Conservation (phyloP, 2,797 vertebrate species). For the Poecile montanus region DNA sequence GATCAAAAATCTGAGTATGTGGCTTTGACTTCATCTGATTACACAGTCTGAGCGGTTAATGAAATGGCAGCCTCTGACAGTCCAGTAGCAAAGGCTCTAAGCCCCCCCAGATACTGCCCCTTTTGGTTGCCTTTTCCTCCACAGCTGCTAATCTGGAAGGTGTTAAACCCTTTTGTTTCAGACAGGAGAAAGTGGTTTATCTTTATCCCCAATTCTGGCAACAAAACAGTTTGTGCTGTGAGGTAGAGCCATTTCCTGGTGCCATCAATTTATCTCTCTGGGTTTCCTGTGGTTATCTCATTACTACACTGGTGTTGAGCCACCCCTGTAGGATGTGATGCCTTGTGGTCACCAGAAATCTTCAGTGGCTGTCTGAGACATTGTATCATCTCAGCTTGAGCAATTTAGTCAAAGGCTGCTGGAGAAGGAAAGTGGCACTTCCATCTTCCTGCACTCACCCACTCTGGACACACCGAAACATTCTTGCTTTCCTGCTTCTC, state of each 20-base stretch:
- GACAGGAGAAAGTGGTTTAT: constrained; percentile 21
- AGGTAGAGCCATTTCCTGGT: background rate
- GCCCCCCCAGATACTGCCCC: background rate
- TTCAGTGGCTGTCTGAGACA: background rate
- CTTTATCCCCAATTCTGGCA: background rate
- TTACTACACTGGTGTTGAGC: background rate
- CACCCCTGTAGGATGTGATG: background rate
- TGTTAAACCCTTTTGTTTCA: constrained; percentile 39
- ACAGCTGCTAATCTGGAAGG: background rate
- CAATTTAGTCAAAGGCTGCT: background rate
- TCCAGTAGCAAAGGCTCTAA: background rate
- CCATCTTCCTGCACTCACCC: background rate
- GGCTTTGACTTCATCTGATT: background rate
- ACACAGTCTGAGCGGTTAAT: background rate
- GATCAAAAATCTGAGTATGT: background rate
- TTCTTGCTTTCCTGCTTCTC: background rate
- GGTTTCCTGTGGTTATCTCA: background rate
- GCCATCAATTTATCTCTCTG: background rate
- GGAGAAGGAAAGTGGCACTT: background rate
- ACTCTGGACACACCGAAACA: background rate
- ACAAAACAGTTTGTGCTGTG: background rate
- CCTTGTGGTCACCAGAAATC: background rate
- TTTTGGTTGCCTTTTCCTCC: background rate
- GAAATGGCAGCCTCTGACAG: background rate
- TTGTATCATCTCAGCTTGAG: background rate